Evolutionary conservation across 2,113 vertebrate species (phyloP).

Genomic region (Gadus macrocephalus): DNA sequence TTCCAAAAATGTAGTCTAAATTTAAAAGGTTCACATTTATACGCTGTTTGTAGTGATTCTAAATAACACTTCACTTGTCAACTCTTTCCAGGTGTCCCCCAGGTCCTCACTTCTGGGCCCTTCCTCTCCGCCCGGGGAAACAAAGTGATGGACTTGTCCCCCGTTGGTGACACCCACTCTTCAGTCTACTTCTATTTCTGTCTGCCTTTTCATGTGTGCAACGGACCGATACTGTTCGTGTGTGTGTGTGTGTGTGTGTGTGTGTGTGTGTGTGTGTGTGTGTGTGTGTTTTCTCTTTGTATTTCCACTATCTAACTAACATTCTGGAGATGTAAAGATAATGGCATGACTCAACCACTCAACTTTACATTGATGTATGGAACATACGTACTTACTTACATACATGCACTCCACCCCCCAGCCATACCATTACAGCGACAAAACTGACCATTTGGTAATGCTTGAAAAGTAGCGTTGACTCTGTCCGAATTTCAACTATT

Average conservation of each 20-base stretch:
- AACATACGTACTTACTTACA: neutral
- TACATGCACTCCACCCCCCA: neutral
- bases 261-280: neutral
- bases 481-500: neutral
- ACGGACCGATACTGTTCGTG: conserved; percentile 22
- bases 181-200: conserved; percentile 16
- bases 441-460: too few species aligned
- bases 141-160: conserved; percentile 52
- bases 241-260: neutral
- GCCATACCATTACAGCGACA: too few species aligned
- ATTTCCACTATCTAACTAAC: neutral
- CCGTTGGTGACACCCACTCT: conserved; percentile 17
- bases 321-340: neutral
- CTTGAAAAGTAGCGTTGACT: neutral
- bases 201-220: conserved; percentile 24
- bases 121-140: conserved; percentile 63
- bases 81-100: neutral
- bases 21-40: too few species aligned
- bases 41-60: too few species aligned
- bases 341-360: neutral
- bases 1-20: too few species aligned
- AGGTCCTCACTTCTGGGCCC: conserved; percentile 72
- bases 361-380: too few species aligned
- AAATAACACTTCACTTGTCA: neutral
- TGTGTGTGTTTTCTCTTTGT: neutral